Percentiles rank a stretch among this genome's conserved stretches.
These are phyloP conservation scores for Artibeus lituratus DNA, from an alignment of 2,797 vertebrate species.

Conservation along the genomic window DNA sequence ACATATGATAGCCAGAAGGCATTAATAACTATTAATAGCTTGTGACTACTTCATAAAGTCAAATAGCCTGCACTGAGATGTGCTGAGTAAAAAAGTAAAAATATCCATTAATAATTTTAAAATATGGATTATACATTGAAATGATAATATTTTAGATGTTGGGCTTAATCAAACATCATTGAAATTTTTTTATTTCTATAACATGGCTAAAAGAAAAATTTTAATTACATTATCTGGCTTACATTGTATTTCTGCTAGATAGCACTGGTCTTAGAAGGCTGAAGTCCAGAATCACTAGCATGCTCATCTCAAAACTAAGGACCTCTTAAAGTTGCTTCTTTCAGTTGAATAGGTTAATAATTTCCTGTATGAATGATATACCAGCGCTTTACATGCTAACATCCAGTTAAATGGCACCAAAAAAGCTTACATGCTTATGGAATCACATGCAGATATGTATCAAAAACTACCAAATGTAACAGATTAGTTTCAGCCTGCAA, in stretches of 20 bases:
- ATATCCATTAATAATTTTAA: not conserved
- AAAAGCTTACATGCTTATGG: not conserved
- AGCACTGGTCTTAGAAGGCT: not conserved
- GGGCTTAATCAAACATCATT: not conserved
- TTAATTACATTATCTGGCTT: not conserved
- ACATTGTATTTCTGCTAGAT: not conserved
- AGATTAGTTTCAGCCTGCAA: not conserved
- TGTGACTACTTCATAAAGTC: not conserved
- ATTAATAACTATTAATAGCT: not conserved
- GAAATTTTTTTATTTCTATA: not conserved
- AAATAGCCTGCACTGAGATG: not conserved
- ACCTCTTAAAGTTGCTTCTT: not conserved
- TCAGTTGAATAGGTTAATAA: not conserved
- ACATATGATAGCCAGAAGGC: not conserved
- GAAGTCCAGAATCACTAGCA: not conserved
- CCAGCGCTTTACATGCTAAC: slow-evolving; percentile 14
- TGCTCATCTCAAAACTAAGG: not conserved
- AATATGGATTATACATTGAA: not conserved
- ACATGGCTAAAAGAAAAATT: not conserved
- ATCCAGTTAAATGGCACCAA: slow-evolving; percentile 4
- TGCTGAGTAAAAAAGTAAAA: not conserved
- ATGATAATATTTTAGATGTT: not conserved
- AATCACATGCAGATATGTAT: not conserved
- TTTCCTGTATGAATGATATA: not conserved
- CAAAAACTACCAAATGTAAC: not conserved